A percentile compares a stretch with the other conserved stretches of the same genome.
Conservation (phyloP, 2,888 invertebrate species). For the Eutolmus rufibarbis region DNA sequence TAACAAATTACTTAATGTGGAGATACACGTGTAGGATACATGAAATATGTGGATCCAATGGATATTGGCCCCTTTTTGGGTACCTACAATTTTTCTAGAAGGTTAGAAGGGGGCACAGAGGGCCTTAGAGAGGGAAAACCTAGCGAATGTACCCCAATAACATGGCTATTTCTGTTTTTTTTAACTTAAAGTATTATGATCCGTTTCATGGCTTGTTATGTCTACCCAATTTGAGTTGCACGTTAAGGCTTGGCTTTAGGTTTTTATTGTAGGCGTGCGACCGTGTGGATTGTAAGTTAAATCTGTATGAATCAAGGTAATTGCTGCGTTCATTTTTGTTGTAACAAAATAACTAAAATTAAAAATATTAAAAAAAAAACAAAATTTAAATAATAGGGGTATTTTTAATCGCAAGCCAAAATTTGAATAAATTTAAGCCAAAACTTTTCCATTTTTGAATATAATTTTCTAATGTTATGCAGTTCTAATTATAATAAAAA, state of each 20-base stretch:
- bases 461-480: too few species aligned
- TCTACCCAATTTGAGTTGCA: not conserved
- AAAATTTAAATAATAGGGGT: too few species aligned
- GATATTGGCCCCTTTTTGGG: not conserved
- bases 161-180: not conserved
- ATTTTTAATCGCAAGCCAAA: too few species aligned
- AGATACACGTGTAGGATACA: conserved; percentile 25
- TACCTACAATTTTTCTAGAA: not conserved
- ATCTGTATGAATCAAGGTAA: not conserved
- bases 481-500: too few species aligned
- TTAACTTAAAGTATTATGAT: not conserved
- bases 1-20: conserved; percentile 30
- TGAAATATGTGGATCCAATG: not conserved
- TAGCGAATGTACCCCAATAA: not conserved
- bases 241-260: not conserved
- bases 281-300: not conserved
- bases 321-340: not conserved
- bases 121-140: not conserved
- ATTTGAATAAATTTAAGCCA: too few species aligned
- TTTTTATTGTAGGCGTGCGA: not conserved
- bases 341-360: not conserved
- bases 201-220: not conserved
- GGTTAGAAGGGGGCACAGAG: too few species aligned
- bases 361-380: too few species aligned
- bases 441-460: too few species aligned